Percentiles rank a stretch among this genome's conserved stretches.
These are phyloP conservation scores for Hemicentrotus pulcherrimus DNA, from an alignment of 35 echinoderm and acorn worm species.

Conservation along the genomic window DNA sequence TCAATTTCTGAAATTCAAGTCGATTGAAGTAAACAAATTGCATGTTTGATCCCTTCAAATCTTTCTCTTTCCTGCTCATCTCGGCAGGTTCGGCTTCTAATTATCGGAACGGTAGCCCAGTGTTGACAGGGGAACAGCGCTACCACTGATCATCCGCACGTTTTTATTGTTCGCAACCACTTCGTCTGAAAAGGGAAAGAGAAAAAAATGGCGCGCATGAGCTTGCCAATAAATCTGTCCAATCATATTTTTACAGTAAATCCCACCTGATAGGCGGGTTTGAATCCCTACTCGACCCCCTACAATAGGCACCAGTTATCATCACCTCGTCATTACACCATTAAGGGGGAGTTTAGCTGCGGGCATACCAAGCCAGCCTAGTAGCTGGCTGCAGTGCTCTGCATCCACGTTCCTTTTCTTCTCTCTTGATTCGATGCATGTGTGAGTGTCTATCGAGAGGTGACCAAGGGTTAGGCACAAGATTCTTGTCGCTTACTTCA, in stretches of 20 bases:
- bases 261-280: conserved; percentile 35
- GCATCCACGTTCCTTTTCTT: background rate
- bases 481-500: background rate
- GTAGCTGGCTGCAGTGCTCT: conserved; percentile 3
- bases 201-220: background rate
- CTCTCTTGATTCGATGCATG: conserved; percentile 48
- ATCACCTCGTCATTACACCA: conserved; percentile 51
- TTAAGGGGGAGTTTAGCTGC: conserved; percentile 40
- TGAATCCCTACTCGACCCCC: conserved; percentile 23
- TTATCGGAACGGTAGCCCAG: background rate
- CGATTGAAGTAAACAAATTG: conserved; percentile 42
- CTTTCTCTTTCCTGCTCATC: background rate
- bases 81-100: background rate
- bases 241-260: conserved; percentile 56
- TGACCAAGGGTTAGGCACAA: conserved; percentile 42
- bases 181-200: background rate
- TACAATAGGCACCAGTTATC: conserved; percentile 47
- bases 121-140: background rate
- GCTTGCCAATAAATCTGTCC: conserved; percentile 10
- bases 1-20: conserved; percentile 30
- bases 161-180: background rate
- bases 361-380: background rate
- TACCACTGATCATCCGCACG: background rate
- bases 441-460: conserved; percentile 46
- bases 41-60: background rate